Evolutionary conservation across 2,797 vertebrate genomes (phyloP).

Genomic region (Prionace glauca): DNA sequence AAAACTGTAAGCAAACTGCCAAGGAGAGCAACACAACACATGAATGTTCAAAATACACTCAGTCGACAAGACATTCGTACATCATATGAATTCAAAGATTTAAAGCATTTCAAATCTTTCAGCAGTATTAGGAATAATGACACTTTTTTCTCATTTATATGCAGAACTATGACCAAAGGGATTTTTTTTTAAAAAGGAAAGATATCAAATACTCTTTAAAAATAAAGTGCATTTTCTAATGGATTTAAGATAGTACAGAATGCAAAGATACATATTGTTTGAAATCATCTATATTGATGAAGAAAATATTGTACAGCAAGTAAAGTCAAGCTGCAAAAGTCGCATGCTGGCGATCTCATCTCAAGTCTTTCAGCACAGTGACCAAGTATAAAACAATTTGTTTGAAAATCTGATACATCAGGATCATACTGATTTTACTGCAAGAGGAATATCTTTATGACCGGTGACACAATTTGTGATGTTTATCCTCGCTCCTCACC

Average conservation of each 20-base stretch:
- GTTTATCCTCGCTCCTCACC: not conserved
- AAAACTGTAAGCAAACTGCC: not conserved
- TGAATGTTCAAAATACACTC: conserved; percentile 12
- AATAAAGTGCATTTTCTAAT: conserved; percentile 19
- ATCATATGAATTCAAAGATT: not conserved
- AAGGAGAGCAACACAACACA: not conserved
- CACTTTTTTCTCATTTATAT: not conserved
- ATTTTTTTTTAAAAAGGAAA: not conserved
- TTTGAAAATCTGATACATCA: not conserved
- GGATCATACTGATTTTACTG: not conserved
- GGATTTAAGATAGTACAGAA: not conserved
- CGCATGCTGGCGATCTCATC: not conserved
- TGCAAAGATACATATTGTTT: not conserved
- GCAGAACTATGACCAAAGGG: not conserved
- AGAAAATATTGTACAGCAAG: not conserved
- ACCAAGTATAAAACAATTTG: not conserved
- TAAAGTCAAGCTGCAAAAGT: not conserved
- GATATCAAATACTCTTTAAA: conserved; percentile 1
- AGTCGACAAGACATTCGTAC: not conserved
- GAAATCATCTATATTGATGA: not conserved
- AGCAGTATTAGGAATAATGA: not conserved
- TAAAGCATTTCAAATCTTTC: not conserved
- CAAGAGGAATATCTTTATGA: not conserved
- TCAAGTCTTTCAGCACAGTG: not conserved
- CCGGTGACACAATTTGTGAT: not conserved